Evolutionary conservation across 2,888 invertebrate species (phyloP).

Genomic region (Mythimna pallens): DNA sequence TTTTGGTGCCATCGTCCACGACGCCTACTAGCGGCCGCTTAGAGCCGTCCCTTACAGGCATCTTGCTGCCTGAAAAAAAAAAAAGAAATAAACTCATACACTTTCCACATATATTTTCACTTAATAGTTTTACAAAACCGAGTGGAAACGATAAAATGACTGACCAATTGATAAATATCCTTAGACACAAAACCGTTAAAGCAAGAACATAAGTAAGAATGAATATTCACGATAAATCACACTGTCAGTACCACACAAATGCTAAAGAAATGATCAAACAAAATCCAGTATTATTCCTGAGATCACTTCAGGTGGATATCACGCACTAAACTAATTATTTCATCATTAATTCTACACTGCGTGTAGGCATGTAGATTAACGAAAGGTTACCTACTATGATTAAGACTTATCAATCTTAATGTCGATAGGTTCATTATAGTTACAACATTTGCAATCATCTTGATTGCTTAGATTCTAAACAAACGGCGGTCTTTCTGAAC

Average conservation of each 20-base stretch:
- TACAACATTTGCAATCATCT: slow-evolving; percentile 13
- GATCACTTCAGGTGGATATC: slow-evolving; percentile 5
- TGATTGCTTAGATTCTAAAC: slow-evolving; percentile 22
- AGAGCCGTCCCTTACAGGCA: slow-evolving; percentile 84
- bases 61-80: slow-evolving; percentile 80
- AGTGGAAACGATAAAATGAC: not conserved
- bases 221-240: not conserved
- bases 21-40: slow-evolving; percentile 94
- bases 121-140: too few relatives aligned
- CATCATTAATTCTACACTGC: slow-evolving; percentile 8
- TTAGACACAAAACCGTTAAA: not conserved
- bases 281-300: not conserved
- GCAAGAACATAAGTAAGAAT: not conserved
- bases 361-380: slow-evolving; percentile 25
- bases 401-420: slow-evolving; percentile 37
- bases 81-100: slow-evolving; percentile 5
- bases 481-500: slow-evolving; percentile 22
- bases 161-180: not conserved
- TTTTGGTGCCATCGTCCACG: slow-evolving; percentile 98
- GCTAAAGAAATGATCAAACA: not conserved
- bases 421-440: slow-evolving; percentile 33
- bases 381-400: slow-evolving; percentile 39
- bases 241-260: not conserved
- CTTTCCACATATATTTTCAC: not conserved
- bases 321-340: slow-evolving; percentile 28